A percentile compares a stretch with the other conserved stretches of the same genome.
Conservation (phyloP, 2,888 invertebrate species). For the Drosophila infuscata region DNA sequence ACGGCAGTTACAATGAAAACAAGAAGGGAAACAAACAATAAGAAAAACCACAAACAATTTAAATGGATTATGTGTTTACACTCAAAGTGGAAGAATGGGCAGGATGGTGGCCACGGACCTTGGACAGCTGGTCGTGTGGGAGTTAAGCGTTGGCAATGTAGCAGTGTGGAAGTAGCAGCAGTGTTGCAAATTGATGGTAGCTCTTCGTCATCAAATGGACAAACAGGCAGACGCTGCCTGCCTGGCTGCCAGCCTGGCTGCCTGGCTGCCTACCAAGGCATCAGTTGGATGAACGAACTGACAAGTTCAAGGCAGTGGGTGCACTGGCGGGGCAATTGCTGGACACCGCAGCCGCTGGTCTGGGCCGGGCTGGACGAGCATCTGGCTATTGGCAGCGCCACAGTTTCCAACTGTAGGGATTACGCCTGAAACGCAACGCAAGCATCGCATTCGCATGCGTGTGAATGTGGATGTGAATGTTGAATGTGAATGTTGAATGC, state of each 20-base stretch:
- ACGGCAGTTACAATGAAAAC: slow-evolving; percentile 61
- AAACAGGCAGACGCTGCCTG: slow-evolving; percentile 50
- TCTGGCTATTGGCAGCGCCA: slow-evolving; percentile 45
- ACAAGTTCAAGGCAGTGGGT: slow-evolving; percentile 73
- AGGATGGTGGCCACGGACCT: slow-evolving; percentile 12
- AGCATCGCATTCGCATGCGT: slow-evolving; percentile 32
- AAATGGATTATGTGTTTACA: slow-evolving; percentile 79
- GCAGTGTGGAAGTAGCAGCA: slow-evolving; percentile 31
- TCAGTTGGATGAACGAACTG: slow-evolving; percentile 65
- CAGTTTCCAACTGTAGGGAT: slow-evolving; percentile 57
- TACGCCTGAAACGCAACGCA: slow-evolving; percentile 50
- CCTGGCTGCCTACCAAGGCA: slow-evolving; percentile 28
- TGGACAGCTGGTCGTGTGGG: slow-evolving; percentile 22
- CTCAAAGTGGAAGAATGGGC: slow-evolving; percentile 56
- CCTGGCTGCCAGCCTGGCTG: slow-evolving; percentile 20
- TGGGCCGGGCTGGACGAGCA: slow-evolving; percentile 20
- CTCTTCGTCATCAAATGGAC: slow-evolving; percentile 73
- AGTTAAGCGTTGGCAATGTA: slow-evolving; percentile 17
- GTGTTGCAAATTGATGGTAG: slow-evolving; percentile 76
- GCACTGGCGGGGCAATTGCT: slow-evolving; percentile 30
- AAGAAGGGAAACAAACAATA: slow-evolving; percentile 74
- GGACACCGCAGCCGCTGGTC: slow-evolving; percentile 3
- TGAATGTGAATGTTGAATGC: slow-evolving; percentile 39
- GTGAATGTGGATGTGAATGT: slow-evolving; percentile 39
- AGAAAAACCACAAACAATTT: slow-evolving; percentile 79